These are phyloP conservation scores for Odocoileus hemionus DNA, from an alignment of 2,113 vertebrate genomes.

Conservation along the genomic window DNA sequence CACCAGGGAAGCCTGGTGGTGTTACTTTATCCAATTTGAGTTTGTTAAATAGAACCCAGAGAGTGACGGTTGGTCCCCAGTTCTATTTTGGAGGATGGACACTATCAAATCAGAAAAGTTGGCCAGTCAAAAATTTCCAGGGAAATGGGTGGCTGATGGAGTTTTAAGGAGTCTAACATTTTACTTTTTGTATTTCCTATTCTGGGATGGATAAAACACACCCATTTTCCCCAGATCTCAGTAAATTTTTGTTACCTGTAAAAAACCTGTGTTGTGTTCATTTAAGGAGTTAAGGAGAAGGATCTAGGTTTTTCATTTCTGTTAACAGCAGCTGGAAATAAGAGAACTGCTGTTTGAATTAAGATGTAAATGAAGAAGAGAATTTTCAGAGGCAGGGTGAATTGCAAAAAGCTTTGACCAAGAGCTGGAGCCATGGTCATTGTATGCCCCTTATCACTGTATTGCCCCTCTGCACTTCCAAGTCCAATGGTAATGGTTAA, in stretches of 20 bases:
- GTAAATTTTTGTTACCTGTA: not conserved
- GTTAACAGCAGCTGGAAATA: not conserved
- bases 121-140: not conserved
- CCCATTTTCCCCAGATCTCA: not conserved
- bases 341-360: not conserved
- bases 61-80: rapidly evolving
- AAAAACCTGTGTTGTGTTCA: not conserved
- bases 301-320: not conserved
- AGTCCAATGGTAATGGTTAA: not conserved
- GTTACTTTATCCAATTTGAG: not conserved
- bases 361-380: not conserved
- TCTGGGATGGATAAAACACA: not conserved
- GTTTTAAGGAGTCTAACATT: not conserved
- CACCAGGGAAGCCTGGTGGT: not conserved
- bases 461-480: not conserved
- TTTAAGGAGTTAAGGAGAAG: not conserved
- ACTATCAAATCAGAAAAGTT: not conserved
- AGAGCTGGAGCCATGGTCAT: not conserved
- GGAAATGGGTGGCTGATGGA: not conserved
- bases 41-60: not conserved
- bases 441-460: not conserved
- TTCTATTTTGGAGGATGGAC: not conserved
- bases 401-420: not conserved
- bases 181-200: not conserved
- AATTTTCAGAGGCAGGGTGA: not conserved